Evolutionary conservation across 2,113 vertebrate species (phyloP).

Genomic region (Eublepharis macularius): DNA sequence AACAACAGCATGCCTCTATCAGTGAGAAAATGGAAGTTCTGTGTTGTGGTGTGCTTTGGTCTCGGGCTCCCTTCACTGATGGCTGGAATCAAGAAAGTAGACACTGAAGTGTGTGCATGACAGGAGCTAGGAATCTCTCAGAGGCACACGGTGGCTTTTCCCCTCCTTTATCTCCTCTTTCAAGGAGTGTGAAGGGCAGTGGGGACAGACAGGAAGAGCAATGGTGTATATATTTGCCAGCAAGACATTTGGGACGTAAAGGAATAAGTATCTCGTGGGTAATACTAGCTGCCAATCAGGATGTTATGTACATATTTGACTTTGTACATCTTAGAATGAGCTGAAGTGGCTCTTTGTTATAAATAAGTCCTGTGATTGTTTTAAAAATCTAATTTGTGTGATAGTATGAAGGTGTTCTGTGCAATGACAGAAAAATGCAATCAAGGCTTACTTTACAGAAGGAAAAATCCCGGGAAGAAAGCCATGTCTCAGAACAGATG

Average conservation of each 20-base stretch:
- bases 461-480: not conserved
- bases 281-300: not conserved
- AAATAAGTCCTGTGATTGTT: not conserved
- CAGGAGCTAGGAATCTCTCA: no score
- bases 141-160: no score
- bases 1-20: no score
- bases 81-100: no score
- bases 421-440: not conserved
- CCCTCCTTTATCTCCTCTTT: no score
- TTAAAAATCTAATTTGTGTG: no score
- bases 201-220: not conserved
- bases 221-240: not conserved
- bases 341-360: not conserved
- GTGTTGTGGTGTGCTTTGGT: no score
- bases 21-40: no score
- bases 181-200: not conserved
- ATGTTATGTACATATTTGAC: not conserved
- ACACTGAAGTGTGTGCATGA: no score
- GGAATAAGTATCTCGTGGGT: not conserved
- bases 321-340: not conserved
- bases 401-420: not conserved
- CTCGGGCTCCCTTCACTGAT: no score
- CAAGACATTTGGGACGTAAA: not conserved
- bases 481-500: not conserved
- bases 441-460: not conserved